These are phyloP conservation scores for Drosophila subobscura DNA, from an alignment of 1,140 invertebrate species.

Conservation along the genomic window DNA sequence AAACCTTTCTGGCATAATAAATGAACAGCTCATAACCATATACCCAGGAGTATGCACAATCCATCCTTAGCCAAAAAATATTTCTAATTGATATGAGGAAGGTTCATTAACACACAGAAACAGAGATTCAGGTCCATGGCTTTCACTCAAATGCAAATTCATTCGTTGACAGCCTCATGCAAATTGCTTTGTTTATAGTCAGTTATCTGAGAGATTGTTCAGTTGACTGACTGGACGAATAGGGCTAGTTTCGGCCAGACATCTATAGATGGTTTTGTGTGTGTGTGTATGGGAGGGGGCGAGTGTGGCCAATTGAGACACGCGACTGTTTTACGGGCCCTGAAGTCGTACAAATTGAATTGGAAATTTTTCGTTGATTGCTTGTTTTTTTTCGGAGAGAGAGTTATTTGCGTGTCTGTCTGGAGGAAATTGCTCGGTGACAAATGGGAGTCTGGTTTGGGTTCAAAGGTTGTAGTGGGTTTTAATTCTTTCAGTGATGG, in stretches of 20 bases:
- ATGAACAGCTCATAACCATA: no score
- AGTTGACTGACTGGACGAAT: conserved; percentile 14
- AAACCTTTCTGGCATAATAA: not conserved
- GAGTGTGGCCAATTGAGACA: conserved; percentile 29
- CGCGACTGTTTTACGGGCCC: conserved; percentile 19
- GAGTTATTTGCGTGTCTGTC: conserved; percentile 26
- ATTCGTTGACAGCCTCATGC: not conserved
- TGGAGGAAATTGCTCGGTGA: conserved; percentile 19
- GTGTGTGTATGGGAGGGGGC: not conserved
- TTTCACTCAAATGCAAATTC: conserved; percentile 2
- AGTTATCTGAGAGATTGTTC: not conserved
- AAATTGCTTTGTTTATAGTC: conserved; percentile 42
- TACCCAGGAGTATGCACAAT: no score
- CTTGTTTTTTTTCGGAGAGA: not conserved
- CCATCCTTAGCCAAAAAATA: not conserved
- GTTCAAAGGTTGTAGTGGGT: conserved; percentile 10
- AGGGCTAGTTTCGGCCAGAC: conserved; percentile 12
- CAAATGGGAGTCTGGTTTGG: conserved; percentile 23
- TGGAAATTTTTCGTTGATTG: conserved; percentile 30
- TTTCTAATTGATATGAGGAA: conserved; percentile 16
- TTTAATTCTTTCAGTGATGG: not conserved
- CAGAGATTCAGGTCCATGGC: not conserved
- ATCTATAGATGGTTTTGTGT: not conserved
- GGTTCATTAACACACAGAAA: conserved; percentile 3
- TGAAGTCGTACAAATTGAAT: conserved; percentile 24